phyloP scores from a whole-genome alignment of 2,888 invertebrate genomes.

The Apamea monoglypha region DNA sequence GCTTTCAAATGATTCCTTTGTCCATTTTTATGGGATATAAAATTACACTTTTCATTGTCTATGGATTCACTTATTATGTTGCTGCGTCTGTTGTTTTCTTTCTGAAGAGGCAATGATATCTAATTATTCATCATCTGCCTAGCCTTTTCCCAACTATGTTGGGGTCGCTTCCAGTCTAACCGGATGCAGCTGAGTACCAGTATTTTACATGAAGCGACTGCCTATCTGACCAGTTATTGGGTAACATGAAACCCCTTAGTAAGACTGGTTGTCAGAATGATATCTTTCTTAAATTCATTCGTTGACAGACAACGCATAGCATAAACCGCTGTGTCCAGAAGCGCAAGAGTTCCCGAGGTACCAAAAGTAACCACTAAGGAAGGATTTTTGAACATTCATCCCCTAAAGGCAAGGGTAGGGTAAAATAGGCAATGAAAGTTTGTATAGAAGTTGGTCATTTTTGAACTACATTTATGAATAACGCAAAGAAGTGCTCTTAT shows the following conservation, averaged over 20 bases:
- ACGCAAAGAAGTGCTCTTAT: neutral
- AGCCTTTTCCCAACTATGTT: too few relatives aligned
- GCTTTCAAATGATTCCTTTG: slow-evolving; percentile 77
- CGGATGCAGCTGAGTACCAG: too few relatives aligned
- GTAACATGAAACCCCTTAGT: too few relatives aligned
- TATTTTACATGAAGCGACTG: too few relatives aligned
- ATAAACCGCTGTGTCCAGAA: neutral
- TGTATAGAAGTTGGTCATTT: neutral
- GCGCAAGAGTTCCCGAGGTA: neutral
- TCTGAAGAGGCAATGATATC: neutral
- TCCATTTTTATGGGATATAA: slow-evolving; percentile 79
- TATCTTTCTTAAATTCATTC: neutral
- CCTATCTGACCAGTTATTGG: too few relatives aligned
- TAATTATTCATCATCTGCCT: too few relatives aligned
- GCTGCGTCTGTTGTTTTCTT: neutral
- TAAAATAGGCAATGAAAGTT: neutral
- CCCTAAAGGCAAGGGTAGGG: neutral
- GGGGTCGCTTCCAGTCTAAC: too few relatives aligned
- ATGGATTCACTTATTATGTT: slow-evolving; percentile 1
- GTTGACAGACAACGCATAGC: neutral
- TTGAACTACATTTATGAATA: neutral
- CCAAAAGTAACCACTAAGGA: neutral
- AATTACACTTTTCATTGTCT: slow-evolving; percentile 74
- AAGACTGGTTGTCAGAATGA: too few relatives aligned
- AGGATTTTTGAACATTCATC: neutral